Base-by-base conservation (phyloP, 2,888 invertebrate genomes). In the Platerodrilus igneus region DNA sequence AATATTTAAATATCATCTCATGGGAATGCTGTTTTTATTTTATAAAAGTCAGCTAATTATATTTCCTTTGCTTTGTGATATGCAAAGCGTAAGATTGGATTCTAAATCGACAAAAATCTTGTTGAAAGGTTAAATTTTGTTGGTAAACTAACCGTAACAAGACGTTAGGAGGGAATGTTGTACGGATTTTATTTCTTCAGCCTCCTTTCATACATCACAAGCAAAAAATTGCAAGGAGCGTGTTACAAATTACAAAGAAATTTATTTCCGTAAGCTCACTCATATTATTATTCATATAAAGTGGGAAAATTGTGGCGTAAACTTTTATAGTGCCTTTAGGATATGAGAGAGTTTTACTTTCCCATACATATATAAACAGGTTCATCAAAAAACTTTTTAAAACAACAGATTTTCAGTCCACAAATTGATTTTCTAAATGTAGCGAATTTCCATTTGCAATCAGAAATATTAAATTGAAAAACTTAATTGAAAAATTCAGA, bases 341-440 rank as follows among this genome's bases (percentile, higher is more conserved):
- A 37, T 27, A 42, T 20, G 27, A 39, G 37, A 25, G 34, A 37
- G 33, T 21, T 37, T 31, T 28, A 22, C 34, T 42, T 37, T 37
- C 37, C 42, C 33, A 42, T 42, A 42, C 42, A 42, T 42, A 41
- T n/a, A n/a, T 42, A 42, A 42, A 42, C 42, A 42, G 37, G 37
- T 44, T 36, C 44, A 44, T 44, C 44, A 44, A 39, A 44, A 44
- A 44, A n/a, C n/a, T 31, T 44, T 44, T 44, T 44, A 40, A 44
- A 36, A 28, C 39, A 36, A 20, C 33, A 34, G 31, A 39, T 44
- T 44, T 44, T 32, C 37, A 30, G 18, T 21, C n/a, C n/a, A 32
- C 31, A 42, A 25, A 42, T 29, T 36, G 32, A 33, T 43, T 34
- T 31, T 32, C 30, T 33, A 44, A 44, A 44, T 39, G 39, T 31